Base-by-base conservation (phyloP, 2,888 invertebrate genomes). In the Stratiomys singularior region DNA sequence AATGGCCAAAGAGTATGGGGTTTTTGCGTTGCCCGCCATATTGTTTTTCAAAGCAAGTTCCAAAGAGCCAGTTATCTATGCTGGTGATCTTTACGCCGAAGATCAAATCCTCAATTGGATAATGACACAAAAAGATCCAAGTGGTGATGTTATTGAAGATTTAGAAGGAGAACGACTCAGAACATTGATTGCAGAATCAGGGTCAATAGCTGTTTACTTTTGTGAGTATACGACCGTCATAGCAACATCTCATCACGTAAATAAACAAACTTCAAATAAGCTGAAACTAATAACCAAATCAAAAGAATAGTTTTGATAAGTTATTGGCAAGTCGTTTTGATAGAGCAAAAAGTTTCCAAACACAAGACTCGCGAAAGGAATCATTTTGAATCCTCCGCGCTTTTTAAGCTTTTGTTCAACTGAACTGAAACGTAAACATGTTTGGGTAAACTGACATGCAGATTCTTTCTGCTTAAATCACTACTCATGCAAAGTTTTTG, bases 31-130 rank as follows among this genome's bases (percentile, higher is more conserved):
- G 30, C 97, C 97, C 0, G 96, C 95, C 0, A 94, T 97, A 78
- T 89, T 97, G 0, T 97, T 97, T 88, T 97, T 96, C 86, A 95
- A 96, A 86, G 89, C 93, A 85, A 93, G 94, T 2, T 93, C 94
- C 0, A 95, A 94, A 83, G 96, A 96, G 84, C 96, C 96, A 71
- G 95, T 96, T 4, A 96, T 96, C 82, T 96, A 94, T 86, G 96
- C 96, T 84, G 96, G 96, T 82, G 95, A 96, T 86, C 87, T 96
- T 58, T 95, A 95, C 84, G 94, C 95, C 84, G 95, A 96, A 87
- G 93, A 94, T 82, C 93, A 93, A 85, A 92, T 97, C 81, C 88
- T 97, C n/a, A 94, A 92, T 85, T 97, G 97, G 97, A 88, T 97
- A 78, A 86, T 97, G 83, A 93, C 94, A 52, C 96, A 97, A 87